Conservation (phyloP, 2,888 invertebrate species). For the Lypha dubia region DNA sequence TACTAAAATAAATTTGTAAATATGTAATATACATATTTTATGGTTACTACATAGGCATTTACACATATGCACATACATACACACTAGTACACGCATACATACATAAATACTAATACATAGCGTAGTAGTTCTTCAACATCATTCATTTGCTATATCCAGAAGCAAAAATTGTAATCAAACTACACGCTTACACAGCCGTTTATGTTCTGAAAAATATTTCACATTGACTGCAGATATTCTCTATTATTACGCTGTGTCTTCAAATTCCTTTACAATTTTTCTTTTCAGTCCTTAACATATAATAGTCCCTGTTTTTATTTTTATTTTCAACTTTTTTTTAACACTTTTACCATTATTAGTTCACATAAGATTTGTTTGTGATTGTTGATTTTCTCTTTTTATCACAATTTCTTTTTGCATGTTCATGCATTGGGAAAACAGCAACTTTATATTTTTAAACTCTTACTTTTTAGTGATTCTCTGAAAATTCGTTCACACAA, state of each 20-base stretch:
- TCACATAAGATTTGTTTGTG: slow-evolving; percentile 12
- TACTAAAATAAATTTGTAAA: too few species aligned
- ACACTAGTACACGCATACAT: too few species aligned
- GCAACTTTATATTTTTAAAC: slow-evolving; percentile 6
- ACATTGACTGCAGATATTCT: slow-evolving; percentile 75
- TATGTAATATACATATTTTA: too few species aligned
- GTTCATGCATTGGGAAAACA: neutral
- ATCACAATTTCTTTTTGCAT: slow-evolving; percentile 13
- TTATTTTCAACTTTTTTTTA: slow-evolving; percentile 23
- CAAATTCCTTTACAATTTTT: slow-evolving; percentile 49
- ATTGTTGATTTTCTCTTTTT: slow-evolving; percentile 34
- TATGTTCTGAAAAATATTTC: slow-evolving; percentile 55
- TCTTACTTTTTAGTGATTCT: slow-evolving; percentile 20
- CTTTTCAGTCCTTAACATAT: slow-evolving; percentile 39
- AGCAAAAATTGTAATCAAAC: neutral
- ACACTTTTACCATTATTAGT: neutral
- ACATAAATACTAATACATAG: too few species aligned
- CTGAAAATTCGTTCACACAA: neutral
- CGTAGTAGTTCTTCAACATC: slow-evolving; percentile 1
- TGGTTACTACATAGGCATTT: too few species aligned
- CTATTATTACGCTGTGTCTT: slow-evolving; percentile 65
- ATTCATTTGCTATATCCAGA: neutral
- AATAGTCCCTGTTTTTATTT: slow-evolving; percentile 42
- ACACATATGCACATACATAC: too few species aligned
- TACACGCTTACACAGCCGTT: slow-evolving; percentile 28